A percentile compares a stretch with the other conserved stretches of the same genome.
Evolutionary conservation across 1,140 invertebrate genomes (phyloP).

Genomic region (Drosophila repleta): DNA sequence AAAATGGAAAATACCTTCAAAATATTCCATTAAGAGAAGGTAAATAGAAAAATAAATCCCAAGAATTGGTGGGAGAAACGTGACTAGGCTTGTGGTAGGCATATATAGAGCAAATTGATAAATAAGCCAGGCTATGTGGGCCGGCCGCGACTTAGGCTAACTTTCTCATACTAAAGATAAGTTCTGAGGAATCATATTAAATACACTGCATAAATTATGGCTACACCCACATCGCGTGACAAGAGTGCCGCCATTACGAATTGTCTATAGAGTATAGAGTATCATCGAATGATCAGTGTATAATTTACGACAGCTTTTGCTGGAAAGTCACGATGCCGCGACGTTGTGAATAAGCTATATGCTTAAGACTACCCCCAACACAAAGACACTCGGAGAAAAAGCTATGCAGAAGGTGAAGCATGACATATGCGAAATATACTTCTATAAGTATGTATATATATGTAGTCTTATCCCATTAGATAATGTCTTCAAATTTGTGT

Average conservation of each 20-base stretch:
- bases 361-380: background rate
- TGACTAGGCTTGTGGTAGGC: background rate
- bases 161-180: constrained; percentile 1
- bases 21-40: constrained; percentile 1
- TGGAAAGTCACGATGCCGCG: constrained; percentile 22
- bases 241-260: constrained; percentile 1
- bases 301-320: constrained; percentile 10
- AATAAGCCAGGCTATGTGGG: background rate
- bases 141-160: background rate
- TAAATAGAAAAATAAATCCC: background rate
- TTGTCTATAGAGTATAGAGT: background rate
- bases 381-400: background rate
- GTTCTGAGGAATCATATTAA: background rate
- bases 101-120: background rate
- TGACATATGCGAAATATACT: no score
- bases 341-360: constrained; percentile 5
- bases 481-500: no score
- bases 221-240: constrained; percentile 1
- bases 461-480: no score
- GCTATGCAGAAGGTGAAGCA: background rate
- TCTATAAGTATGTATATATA: no score
- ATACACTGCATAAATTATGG: constrained; percentile 3
- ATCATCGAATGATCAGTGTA: constrained; percentile 12
- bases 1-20: constrained; percentile 12
- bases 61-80: background rate